Evolutionary conservation across 2,888 invertebrate genomes (phyloP).

Genomic region (Apamea monoglypha): DNA sequence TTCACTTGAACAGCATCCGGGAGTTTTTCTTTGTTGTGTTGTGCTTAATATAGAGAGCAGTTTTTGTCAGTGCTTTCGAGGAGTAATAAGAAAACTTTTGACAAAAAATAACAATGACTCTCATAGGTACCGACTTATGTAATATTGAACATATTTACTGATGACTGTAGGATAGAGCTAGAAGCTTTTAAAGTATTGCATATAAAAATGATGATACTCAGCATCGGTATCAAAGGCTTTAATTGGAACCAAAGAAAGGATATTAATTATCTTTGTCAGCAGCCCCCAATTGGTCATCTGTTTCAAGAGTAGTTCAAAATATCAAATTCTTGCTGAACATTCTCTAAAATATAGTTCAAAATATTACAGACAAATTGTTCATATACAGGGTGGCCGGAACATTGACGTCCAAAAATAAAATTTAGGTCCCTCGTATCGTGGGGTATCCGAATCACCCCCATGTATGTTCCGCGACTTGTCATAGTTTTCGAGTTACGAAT

Average conservation of each 20-base stretch:
- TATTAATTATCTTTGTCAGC: neutral
- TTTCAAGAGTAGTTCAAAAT: neutral
- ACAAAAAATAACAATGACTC: constrained; percentile 6
- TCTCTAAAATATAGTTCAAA: neutral
- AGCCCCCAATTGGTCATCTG: neutral
- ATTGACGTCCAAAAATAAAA: no score
- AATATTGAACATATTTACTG: neutral
- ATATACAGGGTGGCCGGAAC: no score
- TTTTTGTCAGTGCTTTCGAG: constrained; percentile 29
- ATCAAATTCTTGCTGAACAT: neutral
- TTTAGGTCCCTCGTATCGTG: no score
- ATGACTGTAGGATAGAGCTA: neutral
- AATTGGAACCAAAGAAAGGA: neutral
- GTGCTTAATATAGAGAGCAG: constrained; percentile 3
- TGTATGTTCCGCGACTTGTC: no score
- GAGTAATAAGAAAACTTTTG: constrained; percentile 20
- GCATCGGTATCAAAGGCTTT: neutral
- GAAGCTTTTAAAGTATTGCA: neutral
- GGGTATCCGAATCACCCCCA: no score
- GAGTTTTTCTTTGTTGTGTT: constrained; percentile 12
- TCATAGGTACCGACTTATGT: neutral
- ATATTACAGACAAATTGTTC: neutral
- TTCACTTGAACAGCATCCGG: constrained; percentile 34
- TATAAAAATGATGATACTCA: neutral
- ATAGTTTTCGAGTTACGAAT: no score